Conservation (phyloP, 2,113 vertebrate genomes). For the Gopherus evgoodei region DNA sequence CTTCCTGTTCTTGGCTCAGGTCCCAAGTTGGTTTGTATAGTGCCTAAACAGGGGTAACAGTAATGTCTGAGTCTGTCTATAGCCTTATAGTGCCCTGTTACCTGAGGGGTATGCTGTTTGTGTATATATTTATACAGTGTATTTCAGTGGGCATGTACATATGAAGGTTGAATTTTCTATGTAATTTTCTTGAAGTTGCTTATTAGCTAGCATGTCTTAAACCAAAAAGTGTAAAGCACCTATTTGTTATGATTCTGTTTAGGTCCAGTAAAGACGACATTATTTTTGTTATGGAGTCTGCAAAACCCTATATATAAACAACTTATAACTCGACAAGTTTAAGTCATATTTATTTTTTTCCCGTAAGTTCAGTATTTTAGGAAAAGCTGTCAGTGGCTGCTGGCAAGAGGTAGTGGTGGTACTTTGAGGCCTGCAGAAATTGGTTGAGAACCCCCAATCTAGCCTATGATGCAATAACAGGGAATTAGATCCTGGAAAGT, state of each 20-base stretch:
- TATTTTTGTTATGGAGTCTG: no score
- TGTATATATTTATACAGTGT: not conserved
- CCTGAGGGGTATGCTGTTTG: not conserved
- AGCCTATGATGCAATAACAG: not conserved
- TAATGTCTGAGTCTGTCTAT: not conserved
- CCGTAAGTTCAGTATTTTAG: no score
- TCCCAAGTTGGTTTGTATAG: not conserved
- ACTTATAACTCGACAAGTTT: no score
- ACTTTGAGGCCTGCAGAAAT: no score
- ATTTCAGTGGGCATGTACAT: not conserved
- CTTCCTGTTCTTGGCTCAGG: not conserved
- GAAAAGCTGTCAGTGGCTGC: no score
- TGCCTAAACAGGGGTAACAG: not conserved
- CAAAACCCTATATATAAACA: no score
- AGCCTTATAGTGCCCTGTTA: not conserved
- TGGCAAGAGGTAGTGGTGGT: no score
- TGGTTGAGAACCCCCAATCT: not conserved
- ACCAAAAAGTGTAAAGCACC: no score
- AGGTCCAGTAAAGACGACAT: no score
- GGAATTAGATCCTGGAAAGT: not conserved
- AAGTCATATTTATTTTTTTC: no score
- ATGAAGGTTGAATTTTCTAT: not conserved
- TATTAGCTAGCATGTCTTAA: no score
- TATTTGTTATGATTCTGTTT: no score
- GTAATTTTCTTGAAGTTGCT: not conserved